Conservation (phyloP, 2,888 invertebrate species). For the Diadromus collaris region DNA sequence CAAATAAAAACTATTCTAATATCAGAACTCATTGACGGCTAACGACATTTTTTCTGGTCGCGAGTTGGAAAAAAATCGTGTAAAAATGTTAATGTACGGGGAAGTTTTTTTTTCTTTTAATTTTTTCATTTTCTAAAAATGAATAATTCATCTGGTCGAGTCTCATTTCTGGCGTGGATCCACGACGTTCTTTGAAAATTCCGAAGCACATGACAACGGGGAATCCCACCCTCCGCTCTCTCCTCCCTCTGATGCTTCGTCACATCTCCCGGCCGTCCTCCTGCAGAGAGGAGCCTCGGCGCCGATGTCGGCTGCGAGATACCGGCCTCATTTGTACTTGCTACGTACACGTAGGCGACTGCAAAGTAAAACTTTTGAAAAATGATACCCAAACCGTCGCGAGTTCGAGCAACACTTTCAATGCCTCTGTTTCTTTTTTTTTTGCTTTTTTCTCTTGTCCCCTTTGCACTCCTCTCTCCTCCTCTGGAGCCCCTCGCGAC, state of each 20-base stretch:
- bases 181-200: constrained; percentile 11
- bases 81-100: not conserved
- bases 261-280: constrained; percentile 23
- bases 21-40: no score
- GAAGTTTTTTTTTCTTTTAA: not conserved
- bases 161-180: not conserved
- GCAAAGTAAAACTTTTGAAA: constrained; percentile 74
- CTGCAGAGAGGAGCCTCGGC: constrained; percentile 24
- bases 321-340: constrained; percentile 73
- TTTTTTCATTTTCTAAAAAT: not conserved
- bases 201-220: constrained; percentile 18
- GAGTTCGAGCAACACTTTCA: constrained; percentile 56
- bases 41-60: not conserved
- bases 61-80: constrained; percentile 3
- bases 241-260: constrained; percentile 18
- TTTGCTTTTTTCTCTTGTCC: constrained; percentile 41
- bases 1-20: no score
- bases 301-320: constrained; percentile 65
- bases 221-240: not conserved
- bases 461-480: constrained; percentile 28
- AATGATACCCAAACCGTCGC: constrained; percentile 71
- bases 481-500: constrained; percentile 42
- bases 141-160: not conserved
- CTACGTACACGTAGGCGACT: constrained; percentile 66
- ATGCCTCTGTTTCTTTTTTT: constrained; percentile 52